Conservation (phyloP, 1,140 invertebrate species). For the Neodiprion lecontei region DNA sequence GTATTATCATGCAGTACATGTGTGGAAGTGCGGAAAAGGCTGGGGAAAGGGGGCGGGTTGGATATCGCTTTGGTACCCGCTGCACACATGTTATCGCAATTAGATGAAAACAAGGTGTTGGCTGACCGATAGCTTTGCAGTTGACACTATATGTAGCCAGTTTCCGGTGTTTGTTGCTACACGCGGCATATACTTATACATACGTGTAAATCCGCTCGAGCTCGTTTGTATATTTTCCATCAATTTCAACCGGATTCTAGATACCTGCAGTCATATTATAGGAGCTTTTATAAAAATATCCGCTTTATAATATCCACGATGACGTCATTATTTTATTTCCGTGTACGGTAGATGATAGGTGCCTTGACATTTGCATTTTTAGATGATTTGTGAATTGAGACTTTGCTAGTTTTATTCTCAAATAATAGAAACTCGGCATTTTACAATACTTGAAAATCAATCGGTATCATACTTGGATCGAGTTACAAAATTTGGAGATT, state of each 20-base stretch:
- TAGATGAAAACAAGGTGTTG: constrained; percentile 40
- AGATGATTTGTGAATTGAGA: background rate
- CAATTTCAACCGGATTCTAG: no score
- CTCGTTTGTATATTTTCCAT: no score
- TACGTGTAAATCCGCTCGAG: no score
- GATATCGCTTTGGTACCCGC: constrained; percentile 35
- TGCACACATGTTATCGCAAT: background rate
- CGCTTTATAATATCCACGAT: no score
- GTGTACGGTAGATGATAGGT: background rate
- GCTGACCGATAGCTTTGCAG: constrained; percentile 35
- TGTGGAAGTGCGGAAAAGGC: constrained; percentile 39
- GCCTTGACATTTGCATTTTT: background rate
- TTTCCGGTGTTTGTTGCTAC: constrained; percentile 53
- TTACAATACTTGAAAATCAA: no score
- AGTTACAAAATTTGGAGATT: no score
- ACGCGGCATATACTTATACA: background rate
- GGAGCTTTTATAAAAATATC: no score
- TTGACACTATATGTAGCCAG: constrained; percentile 38
- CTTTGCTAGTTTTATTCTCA: background rate
- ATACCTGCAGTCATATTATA: no score
- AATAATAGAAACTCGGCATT: background rate
- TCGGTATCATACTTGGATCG: no score
- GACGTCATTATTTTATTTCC: no score
- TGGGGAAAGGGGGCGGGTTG: constrained; percentile 34
- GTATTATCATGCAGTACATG: background rate